phyloP scores from a whole-genome alignment of 2,888 invertebrate species.

The Amiota minor region DNA sequence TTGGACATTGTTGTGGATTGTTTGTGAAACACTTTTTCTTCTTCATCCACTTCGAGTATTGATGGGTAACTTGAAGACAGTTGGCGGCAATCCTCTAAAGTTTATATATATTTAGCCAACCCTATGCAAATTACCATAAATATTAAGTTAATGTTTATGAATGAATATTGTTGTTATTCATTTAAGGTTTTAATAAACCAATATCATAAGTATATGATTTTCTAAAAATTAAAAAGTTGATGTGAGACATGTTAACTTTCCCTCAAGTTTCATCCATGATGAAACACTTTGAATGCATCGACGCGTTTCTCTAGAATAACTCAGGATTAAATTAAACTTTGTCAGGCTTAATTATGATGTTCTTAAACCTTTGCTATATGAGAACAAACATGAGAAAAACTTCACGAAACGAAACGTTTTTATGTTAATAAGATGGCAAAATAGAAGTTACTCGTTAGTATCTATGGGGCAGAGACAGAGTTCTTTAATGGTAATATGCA shows the following conservation, averaged over 20 bases:
- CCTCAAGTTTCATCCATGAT: not conserved
- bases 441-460: too few species aligned
- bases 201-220: too few species aligned
- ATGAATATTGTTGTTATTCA: not conserved
- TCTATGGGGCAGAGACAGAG: constrained; percentile 15
- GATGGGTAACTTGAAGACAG: not conserved
- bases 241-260: too few species aligned
- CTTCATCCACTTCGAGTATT: constrained; percentile 38
- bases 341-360: not conserved
- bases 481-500: constrained; percentile 57
- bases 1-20: constrained; percentile 62
- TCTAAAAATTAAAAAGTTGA: too few species aligned
- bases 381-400: too few species aligned
- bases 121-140: not conserved
- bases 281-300: constrained; percentile 5
- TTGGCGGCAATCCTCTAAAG: not conserved
- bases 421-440: constrained; percentile 26
- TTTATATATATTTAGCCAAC: constrained; percentile 18
- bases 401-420: not conserved
- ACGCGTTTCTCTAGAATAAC: not conserved
- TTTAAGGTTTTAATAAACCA: too few species aligned
- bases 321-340: constrained; percentile 12
- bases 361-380: too few species aligned
- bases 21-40: not conserved
- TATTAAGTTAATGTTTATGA: not conserved